Percentiles rank a stretch among this genome's conserved stretches.
These are phyloP conservation scores for Hemaris fuciformis DNA, from an alignment of 2,888 invertebrate species.

Conservation along the genomic window DNA sequence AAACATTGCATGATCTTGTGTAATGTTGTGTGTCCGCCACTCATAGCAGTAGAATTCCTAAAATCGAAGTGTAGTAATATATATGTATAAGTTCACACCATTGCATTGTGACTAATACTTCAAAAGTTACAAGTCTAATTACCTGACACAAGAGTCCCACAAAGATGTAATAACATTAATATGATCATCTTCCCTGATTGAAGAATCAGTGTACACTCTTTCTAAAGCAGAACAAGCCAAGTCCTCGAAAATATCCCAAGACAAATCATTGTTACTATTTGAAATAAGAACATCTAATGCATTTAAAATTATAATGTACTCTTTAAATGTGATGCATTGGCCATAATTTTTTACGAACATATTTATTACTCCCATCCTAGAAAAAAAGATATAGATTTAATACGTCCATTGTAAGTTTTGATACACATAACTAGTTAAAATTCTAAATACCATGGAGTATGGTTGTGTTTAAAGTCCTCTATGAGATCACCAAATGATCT, in stretches of 20 bases:
- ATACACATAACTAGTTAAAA: background rate
- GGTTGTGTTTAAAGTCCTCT: constrained; percentile 56
- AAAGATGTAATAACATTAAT: constrained; percentile 39
- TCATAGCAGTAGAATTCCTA: constrained; percentile 56
- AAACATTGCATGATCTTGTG: constrained; percentile 60
- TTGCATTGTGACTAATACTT: too few species aligned
- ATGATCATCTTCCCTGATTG: constrained; percentile 32
- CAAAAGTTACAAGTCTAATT: constrained; percentile 24
- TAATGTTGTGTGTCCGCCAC: constrained; percentile 47
- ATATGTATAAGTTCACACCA: too few species aligned
- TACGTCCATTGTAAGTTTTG: background rate
- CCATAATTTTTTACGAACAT: constrained; percentile 54
- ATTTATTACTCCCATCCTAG: constrained; percentile 61
- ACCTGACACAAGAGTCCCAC: constrained; percentile 73
- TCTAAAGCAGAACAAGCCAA: constrained; percentile 42
- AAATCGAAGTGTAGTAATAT: constrained; percentile 32
- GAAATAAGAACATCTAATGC: constrained; percentile 47
- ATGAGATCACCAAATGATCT: constrained; percentile 59
- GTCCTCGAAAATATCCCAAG: constrained; percentile 51
- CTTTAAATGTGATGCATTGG: constrained; percentile 35
- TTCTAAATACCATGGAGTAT: constrained; percentile 57
- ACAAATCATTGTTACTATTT: constrained; percentile 37
- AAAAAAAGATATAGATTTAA: constrained; percentile 31
- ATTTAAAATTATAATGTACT: constrained; percentile 48
- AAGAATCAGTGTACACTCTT: constrained; percentile 23